Base-by-base conservation (phyloP, 2,888 invertebrate genomes). In the Drosophila trichaetosa region DNA sequence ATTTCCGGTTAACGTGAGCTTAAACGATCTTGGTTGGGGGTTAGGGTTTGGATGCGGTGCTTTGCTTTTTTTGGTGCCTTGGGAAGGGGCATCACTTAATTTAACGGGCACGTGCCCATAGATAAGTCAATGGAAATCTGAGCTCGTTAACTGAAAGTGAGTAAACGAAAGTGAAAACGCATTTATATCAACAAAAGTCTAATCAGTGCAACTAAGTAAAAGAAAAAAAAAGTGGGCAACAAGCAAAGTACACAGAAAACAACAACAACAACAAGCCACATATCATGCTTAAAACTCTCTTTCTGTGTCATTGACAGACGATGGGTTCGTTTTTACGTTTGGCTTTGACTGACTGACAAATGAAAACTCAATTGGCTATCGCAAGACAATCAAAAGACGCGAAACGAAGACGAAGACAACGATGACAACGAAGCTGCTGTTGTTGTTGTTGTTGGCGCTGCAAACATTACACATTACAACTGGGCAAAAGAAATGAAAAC, bases 301-400 rank as follows among this genome's bases (percentile, higher is more conserved):
- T 89, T 85, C 84, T 89, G 73, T 89, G 89, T 89, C 87, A 85
- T 89, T 85, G 89, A 87, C 87, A 82, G 85, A 82, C 85, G 72
- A 49, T 80, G 82, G 80, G 82, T 76, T 46, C 79, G 83, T 73
- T 79, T 80, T 56, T 65, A 63, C 68, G 59, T 64, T 69, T 52
- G 69, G 61, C 69, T 79, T 33, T 79, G 75, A 66, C 67, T 69
- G 85, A 87, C 89, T 90, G 87, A 87, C 87, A 90, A 87, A 87
- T 87, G 86, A 87, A 87, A 87, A 90, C 87, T 90, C 90, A 90
- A 87, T 87, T 87, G 87, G 83, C 90, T 86, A 88, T 80, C 89
- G 82, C 87, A 68, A 78, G 87, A 87, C 89, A 89, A 87, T 89
- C 89, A 82, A 87, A 84, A 85, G 79, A 87, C 73, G 78, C 73